Conservation (phyloP, 2,888 invertebrate species). For the Catocala nupta region DNA sequence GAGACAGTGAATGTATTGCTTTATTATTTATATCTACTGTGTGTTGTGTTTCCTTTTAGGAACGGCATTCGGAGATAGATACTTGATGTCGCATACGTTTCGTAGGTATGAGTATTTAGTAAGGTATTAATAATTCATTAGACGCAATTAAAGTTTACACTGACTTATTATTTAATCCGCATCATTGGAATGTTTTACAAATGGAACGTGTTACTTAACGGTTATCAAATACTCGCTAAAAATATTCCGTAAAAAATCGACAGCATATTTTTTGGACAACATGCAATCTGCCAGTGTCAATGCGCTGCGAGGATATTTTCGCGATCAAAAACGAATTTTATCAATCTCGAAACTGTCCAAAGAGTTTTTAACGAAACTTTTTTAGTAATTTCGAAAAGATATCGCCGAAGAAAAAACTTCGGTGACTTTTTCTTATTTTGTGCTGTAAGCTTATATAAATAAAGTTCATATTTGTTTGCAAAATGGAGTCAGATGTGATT, state of each 20-base stretch:
- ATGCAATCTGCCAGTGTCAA: constrained; percentile 44
- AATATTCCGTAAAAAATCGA: constrained; percentile 29
- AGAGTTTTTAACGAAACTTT: constrained; percentile 53
- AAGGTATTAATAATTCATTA: no score
- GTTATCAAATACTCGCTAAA: constrained; percentile 14
- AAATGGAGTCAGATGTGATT: constrained; percentile 79
- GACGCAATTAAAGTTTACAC: neutral
- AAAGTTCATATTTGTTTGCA: constrained; percentile 52
- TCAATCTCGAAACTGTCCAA: constrained; percentile 66
- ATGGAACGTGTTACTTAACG: constrained; percentile 1
- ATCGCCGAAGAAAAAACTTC: constrained; percentile 56
- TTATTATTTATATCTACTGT: constrained; percentile 14
- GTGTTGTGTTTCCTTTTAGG: constrained; percentile 5
- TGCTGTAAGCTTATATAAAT: constrained; percentile 13
- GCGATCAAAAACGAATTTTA: constrained; percentile 49
- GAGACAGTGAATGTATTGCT: constrained; percentile 14
- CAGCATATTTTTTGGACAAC: constrained; percentile 39
- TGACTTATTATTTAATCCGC: neutral
- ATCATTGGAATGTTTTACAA: constrained; percentile 2
- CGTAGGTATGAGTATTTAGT: no score
- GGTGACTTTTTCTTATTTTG: constrained; percentile 27
- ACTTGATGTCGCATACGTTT: neutral
- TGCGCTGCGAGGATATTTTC: constrained; percentile 36
- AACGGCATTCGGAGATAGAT: neutral
- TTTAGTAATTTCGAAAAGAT: constrained; percentile 70